Conservation (phyloP, 2,113 vertebrate species). For the Lota lota region DNA sequence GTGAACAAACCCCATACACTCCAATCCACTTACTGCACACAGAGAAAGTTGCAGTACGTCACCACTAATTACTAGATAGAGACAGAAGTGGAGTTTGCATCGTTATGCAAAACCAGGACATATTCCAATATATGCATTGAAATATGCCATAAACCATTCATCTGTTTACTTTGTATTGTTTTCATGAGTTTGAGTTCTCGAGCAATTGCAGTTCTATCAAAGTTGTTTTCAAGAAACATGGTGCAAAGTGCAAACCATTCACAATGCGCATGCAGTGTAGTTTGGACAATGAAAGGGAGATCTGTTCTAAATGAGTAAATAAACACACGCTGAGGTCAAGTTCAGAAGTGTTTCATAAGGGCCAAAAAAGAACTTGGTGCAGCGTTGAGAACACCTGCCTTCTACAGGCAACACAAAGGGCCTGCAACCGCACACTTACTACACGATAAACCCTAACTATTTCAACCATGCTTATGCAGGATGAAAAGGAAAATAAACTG, state of each 20-base stretch:
- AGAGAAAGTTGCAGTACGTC: slow-evolving; percentile 69
- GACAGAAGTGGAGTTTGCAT: slow-evolving; percentile 67
- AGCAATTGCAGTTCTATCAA: slow-evolving; percentile 43
- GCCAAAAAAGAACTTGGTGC: slow-evolving; percentile 15
- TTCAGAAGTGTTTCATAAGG: no score
- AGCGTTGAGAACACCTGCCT: slow-evolving; percentile 59
- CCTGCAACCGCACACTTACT: no score
- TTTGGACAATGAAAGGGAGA: slow-evolving; percentile 43
- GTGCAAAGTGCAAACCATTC: no score
- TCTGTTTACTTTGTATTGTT: slow-evolving; percentile 19
- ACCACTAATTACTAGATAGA: slow-evolving; percentile 73
- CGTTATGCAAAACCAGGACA: slow-evolving; percentile 69
- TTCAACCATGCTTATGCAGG: slow-evolving; percentile 35
- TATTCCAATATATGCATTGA: slow-evolving; percentile 66
- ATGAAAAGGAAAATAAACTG: neutral
- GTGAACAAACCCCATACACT: slow-evolving; percentile 66
- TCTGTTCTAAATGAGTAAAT: slow-evolving; percentile 37
- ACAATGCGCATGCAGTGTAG: slow-evolving; percentile 6
- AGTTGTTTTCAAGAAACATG: neutral
- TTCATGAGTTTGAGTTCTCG: slow-evolving; percentile 33
- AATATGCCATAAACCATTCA: slow-evolving; percentile 43
- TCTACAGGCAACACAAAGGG: slow-evolving; percentile 58
- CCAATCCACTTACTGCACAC: slow-evolving; percentile 61
- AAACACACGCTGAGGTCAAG: slow-evolving; percentile 21
- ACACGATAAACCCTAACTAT: slow-evolving; percentile 55